Conservation (phyloP, 64 coral and sea anemone species). For the Exaiptasia diaphana region DNA sequence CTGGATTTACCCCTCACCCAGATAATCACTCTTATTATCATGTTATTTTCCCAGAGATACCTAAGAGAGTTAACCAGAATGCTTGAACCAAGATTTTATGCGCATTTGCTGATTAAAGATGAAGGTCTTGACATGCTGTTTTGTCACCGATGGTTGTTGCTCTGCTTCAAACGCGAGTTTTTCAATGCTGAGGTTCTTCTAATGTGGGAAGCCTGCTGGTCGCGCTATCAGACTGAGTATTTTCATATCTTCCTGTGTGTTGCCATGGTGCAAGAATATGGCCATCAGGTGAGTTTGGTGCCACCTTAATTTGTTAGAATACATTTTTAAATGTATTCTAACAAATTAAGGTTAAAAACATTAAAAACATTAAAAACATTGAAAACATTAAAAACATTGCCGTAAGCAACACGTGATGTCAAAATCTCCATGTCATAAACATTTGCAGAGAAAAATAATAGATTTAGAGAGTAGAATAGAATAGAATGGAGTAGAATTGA, state of each 20-base stretch:
- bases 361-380: no score
- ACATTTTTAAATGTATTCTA: no score
- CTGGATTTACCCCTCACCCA: no score
- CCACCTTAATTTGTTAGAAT: no score
- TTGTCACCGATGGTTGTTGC: conserved; percentile 92
- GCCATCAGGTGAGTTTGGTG: conserved; percentile 43
- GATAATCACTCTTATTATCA: no score
- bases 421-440: no score
- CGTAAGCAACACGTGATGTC: no score
- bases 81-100: conserved; percentile 77
- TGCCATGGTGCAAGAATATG: conserved; percentile 84
- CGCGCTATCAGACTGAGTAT: conserved; percentile 91
- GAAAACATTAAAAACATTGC: no score
- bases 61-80: conserved; percentile 76
- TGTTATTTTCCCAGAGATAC: conserved; percentile 72
- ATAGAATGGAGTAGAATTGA: no score
- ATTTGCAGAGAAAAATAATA: no score
- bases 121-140: conserved; percentile 86
- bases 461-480: no score
- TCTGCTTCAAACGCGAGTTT: conserved; percentile 99
- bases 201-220: conserved; percentile 99
- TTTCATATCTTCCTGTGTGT: conserved; percentile 98
- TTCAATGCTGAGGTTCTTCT: conserved; percentile 80
- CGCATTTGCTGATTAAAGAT: conserved; percentile 76
- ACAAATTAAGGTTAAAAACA: no score